A percentile compares a stretch with the other conserved stretches of the same genome.
phyloP scores from a whole-genome alignment of 2,113 vertebrate species.

The Elephas maximus region DNA sequence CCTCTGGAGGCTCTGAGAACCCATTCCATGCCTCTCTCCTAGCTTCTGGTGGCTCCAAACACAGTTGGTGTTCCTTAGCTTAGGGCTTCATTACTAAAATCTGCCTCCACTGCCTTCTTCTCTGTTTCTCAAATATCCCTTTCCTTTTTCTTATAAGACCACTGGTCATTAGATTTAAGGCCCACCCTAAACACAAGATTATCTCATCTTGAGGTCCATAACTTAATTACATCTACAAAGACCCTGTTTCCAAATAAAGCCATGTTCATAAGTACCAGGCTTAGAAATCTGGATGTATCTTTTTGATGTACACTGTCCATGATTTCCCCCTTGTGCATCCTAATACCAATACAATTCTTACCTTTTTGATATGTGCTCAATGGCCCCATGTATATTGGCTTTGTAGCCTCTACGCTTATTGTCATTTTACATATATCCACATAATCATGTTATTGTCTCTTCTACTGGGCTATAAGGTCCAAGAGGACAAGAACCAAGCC shows the following conservation, averaged over 20 bases:
- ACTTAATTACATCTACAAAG: neutral
- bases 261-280: neutral
- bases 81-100: neutral
- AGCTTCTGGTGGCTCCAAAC: neutral
- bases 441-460: neutral
- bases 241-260: too few species aligned
- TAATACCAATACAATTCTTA: rapidly evolving
- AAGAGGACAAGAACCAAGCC: neutral
- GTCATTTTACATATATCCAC: neutral
- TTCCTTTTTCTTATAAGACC: neutral
- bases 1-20: neutral
- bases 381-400: neutral
- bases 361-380: neutral
- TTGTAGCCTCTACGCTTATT: neutral
- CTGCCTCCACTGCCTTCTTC: neutral
- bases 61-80: neutral
- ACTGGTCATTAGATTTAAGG: neutral
- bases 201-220: neutral
- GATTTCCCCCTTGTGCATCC: neutral
- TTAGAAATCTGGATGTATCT: neutral
- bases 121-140: neutral
- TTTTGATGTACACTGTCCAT: neutral
- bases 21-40: neutral
- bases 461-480: too few species aligned
- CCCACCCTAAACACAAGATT: neutral